Evolutionary conservation across 2,797 vertebrate genomes (phyloP).

Genomic region (Liparis tanakae): DNA sequence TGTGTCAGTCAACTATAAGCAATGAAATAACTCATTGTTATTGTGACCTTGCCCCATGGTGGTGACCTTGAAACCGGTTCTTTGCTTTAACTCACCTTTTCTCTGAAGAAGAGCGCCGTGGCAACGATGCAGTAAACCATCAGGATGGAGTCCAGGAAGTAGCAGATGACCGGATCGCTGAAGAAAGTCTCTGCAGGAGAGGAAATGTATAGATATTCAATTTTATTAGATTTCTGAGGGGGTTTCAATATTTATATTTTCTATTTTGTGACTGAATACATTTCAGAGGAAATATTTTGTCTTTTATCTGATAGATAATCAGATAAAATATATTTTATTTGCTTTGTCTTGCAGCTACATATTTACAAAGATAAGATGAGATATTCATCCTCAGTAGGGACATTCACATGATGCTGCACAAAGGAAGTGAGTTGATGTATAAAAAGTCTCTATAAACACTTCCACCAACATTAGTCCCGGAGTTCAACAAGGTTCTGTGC

Average conservation of each 20-base stretch:
- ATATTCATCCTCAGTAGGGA: not conserved
- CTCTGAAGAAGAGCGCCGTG: constrained; percentile 88
- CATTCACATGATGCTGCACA: not conserved
- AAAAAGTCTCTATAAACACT: no score
- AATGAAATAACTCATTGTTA: not conserved
- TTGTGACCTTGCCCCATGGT: not conserved
- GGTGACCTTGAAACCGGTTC: not conserved
- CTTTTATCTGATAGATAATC: not conserved
- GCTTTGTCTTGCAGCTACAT: not conserved
- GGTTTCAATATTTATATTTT: not conserved
- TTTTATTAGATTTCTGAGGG: not conserved
- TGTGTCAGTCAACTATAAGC: not conserved
- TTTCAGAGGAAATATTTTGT: not conserved
- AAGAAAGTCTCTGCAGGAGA: constrained; percentile 70
- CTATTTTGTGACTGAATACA: not conserved
- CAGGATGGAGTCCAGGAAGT: constrained; percentile 90
- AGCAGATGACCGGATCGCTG: constrained; percentile 86
- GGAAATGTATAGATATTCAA: not conserved
- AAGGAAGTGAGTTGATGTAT: not conserved
- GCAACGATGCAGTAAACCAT: constrained; percentile 87
- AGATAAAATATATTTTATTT: no score
- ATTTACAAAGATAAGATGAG: not conserved
- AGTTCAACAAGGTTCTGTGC: no score
- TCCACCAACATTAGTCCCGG: no score
- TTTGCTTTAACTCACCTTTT: constrained; percentile 82